Evolutionary conservation across 2,888 invertebrate species (phyloP), one percentile per base, ranked within the genome.

Genomic region (Aricia artaxerxes): DNA sequence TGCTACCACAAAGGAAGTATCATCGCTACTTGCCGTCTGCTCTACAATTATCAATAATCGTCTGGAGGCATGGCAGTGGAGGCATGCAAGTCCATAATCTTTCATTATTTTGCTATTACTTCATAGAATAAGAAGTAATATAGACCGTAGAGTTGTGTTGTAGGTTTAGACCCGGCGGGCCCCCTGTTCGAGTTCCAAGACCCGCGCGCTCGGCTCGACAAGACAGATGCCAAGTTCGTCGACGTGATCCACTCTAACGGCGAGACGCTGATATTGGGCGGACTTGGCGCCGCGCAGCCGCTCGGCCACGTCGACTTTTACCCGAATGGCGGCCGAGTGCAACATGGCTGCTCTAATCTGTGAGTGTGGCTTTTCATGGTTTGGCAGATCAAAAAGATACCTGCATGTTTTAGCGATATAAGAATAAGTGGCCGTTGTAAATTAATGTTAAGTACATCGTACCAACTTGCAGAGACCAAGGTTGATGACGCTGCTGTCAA

Each of bases 201-300:
- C 87, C 96, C 97, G 0, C 96, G 97, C 82, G 98, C 97, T 0
- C 95, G 98, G 0, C 91, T 98, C 78, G 98, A 98, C 88, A 96
- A 97, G 81, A 95, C 95, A 0, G 98, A 98, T 88, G 98, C 98
- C 0, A 95, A 96, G 80, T 98, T 98, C 87, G 98, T 98, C 1
- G 98, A 98, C 88, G 98, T 98, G 1, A 98, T 98, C 82, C 98
- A 98, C 89, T 98, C 98, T 78, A 98, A 98, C 88, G 98, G 98
- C 0, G 98, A 98, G 88, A 98, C 98, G 82, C 94, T 98, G n/a
- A 97, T 98, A 81, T 94, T 98, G 81, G 98, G 98, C 1, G 98
- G 98, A 0, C 91, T 98, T 38, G 98, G 98, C 4, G 97, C 98
- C 0, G 98, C 98, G 93, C 98, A 98, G 88, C 97, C 98, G 0